phyloP scores from a whole-genome alignment of 2,888 invertebrate genomes.

The Drosophila yooni region DNA sequence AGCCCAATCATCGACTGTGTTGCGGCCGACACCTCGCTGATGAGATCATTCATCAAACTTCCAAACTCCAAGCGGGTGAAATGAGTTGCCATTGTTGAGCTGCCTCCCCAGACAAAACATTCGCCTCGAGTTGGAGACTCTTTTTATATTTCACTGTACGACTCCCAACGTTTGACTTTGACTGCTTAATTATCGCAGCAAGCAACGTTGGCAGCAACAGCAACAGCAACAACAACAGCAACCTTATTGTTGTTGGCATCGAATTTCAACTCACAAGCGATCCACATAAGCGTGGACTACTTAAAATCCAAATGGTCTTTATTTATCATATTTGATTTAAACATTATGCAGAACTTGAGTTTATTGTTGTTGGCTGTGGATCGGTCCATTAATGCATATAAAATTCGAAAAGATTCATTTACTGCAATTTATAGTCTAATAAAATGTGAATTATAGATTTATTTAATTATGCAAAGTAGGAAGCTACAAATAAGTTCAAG shows the following conservation, averaged over 20 bases:
- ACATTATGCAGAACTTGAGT: not conserved
- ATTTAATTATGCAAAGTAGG: not conserved
- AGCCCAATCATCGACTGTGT: conserved; percentile 68
- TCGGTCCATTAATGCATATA: not conserved
- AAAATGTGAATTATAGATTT: not conserved
- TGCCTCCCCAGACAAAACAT: conserved; percentile 44
- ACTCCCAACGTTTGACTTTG: conserved; percentile 62
- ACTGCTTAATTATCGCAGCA: conserved; percentile 71
- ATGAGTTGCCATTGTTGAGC: conserved; percentile 81
- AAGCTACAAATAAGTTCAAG: not conserved
- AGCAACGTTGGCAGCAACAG: conserved; percentile 44
- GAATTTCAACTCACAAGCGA: conserved; percentile 16
- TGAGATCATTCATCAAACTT: conserved; percentile 83
- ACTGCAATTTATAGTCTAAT: not conserved
- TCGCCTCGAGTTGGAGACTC: conserved; percentile 24
- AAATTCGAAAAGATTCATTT: not conserved
- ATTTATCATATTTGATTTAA: conserved; percentile 10
- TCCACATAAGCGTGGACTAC: conserved; percentile 7
- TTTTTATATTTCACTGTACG: conserved; percentile 27
- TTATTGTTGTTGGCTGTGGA: not conserved
- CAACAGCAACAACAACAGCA: conserved; percentile 8
- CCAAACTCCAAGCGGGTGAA: conserved; percentile 67
- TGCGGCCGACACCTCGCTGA: conserved; percentile 81
- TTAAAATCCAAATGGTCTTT: conserved; percentile 8
- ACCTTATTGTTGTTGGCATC: conserved; percentile 28